Conservation (phyloP, 2,113 vertebrate genomes). For the Saccopteryx bilineata region DNA sequence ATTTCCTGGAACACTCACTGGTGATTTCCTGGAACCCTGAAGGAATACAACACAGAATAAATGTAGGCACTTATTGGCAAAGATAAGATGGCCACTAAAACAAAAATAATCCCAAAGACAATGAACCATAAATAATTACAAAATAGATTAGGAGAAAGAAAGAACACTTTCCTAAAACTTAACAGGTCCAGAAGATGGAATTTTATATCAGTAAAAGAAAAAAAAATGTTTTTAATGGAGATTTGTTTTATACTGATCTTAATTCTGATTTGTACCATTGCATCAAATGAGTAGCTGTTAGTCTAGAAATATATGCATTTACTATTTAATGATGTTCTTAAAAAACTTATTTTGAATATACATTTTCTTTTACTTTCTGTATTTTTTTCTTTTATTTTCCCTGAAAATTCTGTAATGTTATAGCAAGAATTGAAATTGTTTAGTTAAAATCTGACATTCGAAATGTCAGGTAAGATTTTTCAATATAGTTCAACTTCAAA, state of each 20-base stretch:
- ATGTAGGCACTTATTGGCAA: no score
- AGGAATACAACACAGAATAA: no score
- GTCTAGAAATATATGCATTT: not conserved
- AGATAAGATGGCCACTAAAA: no score
- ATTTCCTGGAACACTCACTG: no score
- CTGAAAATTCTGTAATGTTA: not conserved
- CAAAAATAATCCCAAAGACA: no score
- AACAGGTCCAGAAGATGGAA: no score
- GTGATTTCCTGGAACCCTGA: no score
- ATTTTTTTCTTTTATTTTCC: not conserved
- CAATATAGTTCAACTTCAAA: conserved; percentile 67
- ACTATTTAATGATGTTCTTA: not conserved
- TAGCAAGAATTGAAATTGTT: not conserved
- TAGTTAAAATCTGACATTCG: conserved; percentile 68
- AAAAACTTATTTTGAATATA: not conserved
- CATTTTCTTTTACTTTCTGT: not conserved
- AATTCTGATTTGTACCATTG: not conserved
- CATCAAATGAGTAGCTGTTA: not conserved
- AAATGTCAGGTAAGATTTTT: conserved; percentile 80
- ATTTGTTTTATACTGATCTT: not conserved
- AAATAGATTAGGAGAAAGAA: no score
- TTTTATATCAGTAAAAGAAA: no score
- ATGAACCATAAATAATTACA: no score
- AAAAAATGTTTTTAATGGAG: no score
- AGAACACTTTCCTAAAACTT: no score